Evolutionary conservation across 2,888 invertebrate genomes (phyloP).

Genomic region (Agrotis puta): DNA sequence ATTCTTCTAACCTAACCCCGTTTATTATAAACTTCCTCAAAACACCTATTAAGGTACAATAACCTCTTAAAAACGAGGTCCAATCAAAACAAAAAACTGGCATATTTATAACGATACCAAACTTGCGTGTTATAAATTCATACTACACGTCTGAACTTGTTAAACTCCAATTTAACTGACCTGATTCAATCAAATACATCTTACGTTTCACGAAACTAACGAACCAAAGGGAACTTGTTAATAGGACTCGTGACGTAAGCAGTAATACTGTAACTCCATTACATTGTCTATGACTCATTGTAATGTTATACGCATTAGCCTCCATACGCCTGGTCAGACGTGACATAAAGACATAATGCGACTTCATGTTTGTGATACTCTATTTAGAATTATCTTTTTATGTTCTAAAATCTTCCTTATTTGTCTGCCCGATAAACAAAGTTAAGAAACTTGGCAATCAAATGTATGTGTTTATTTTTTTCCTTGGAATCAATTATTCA

Average conservation of each 20-base stretch:
- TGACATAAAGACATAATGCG: constrained; percentile 66
- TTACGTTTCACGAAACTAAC: constrained; percentile 44
- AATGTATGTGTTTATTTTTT: constrained; percentile 15
- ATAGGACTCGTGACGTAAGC: constrained; percentile 66
- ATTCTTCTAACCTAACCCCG: background rate
- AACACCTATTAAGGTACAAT: constrained; percentile 12
- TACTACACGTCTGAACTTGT: constrained; percentile 28
- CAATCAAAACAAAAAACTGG: constrained; percentile 28
- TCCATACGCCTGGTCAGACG: constrained; percentile 68
- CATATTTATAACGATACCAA: constrained; percentile 21
- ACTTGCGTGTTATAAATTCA: constrained; percentile 35
- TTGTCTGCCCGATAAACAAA: constrained; percentile 14
- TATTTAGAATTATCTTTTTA: constrained; percentile 45
- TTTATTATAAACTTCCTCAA: constrained; percentile 22
- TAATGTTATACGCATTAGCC: constrained; percentile 65
- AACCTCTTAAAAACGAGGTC: constrained; percentile 7
- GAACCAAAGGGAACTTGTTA: constrained; percentile 65
- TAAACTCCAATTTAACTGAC: constrained; percentile 40
- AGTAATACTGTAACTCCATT: constrained; percentile 47
- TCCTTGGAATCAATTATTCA: constrained; percentile 34
- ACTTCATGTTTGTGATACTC: constrained; percentile 50
- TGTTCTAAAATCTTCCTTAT: constrained; percentile 28
- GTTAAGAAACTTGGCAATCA: constrained; percentile 7
- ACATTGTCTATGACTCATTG: constrained; percentile 68
- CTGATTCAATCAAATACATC: constrained; percentile 48